Conservation (phyloP, 2,113 vertebrate genomes). For the Sisor rabdophorus region DNA sequence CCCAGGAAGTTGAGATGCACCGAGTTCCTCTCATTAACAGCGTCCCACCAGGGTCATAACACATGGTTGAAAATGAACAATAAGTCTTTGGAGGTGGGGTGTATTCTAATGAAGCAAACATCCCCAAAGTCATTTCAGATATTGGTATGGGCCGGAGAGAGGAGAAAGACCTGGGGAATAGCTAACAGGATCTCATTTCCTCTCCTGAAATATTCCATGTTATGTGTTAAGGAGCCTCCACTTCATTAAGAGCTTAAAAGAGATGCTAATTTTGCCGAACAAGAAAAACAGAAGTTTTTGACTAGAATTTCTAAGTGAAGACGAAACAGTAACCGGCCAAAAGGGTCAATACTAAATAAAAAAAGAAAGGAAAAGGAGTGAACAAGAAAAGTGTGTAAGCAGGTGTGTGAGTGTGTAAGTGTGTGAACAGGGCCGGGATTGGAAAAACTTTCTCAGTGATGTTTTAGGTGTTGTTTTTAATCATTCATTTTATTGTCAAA, state of each 20-base stretch:
- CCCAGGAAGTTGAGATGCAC: slow-evolving; percentile 69
- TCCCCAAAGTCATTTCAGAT: slow-evolving; percentile 72
- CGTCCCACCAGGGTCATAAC: slow-evolving; percentile 71
- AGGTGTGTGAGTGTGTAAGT: background rate
- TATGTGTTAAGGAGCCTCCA: slow-evolving; percentile 64
- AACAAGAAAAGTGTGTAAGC: background rate
- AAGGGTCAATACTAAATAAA: background rate
- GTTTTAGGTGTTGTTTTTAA: background rate
- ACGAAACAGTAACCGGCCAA: slow-evolving; percentile 9
- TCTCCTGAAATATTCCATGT: slow-evolving; percentile 66
- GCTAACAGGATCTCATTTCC: slow-evolving; percentile 68
- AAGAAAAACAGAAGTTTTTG: slow-evolving; percentile 55
- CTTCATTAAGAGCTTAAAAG: slow-evolving; percentile 67
- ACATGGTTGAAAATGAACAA: slow-evolving; percentile 63
- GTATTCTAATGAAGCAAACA: slow-evolving; percentile 70
- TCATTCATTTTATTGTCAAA: background rate
- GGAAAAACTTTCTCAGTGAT: background rate
- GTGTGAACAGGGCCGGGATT: background rate
- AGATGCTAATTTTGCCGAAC: slow-evolving; percentile 62
- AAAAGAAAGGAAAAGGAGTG: background rate
- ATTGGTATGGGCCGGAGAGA: slow-evolving; percentile 72
- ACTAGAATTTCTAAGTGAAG: slow-evolving; percentile 46
- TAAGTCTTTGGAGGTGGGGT: slow-evolving; percentile 62
- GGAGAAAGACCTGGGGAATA: slow-evolving; percentile 67
- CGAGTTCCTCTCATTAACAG: slow-evolving; percentile 72